Conservation (phyloP, 2,888 invertebrate genomes). For the Amitus sp. region DNA sequence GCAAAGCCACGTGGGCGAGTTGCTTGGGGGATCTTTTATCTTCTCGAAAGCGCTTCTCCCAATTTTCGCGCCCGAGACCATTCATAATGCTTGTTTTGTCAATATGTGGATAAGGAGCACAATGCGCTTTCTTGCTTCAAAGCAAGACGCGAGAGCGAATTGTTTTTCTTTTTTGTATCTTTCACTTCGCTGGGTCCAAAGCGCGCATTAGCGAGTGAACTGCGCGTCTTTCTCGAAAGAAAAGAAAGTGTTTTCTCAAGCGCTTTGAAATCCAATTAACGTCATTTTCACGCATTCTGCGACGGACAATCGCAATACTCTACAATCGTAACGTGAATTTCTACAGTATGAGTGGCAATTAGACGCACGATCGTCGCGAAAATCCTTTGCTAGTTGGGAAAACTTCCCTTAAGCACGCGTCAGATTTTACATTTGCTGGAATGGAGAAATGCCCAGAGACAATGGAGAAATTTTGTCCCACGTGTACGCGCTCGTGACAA, state of each 20-base stretch:
- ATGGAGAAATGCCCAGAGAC: not conserved
- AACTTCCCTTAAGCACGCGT: too few relatives aligned
- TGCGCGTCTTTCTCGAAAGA: not conserved
- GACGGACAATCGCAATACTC: too few relatives aligned
- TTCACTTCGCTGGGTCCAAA: not conserved
- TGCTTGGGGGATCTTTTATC: not conserved
- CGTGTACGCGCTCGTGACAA: constrained; percentile 1
- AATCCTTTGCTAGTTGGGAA: too few relatives aligned
- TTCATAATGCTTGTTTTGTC: constrained; percentile 1
- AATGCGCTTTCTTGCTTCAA: not conserved
- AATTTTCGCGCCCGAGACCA: constrained; percentile 1
- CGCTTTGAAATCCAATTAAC: not conserved
- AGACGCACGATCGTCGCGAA: too few relatives aligned
- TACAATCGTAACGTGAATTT: too few relatives aligned
- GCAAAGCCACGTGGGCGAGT: not conserved
- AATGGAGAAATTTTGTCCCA: constrained; percentile 2
- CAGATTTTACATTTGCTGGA: not conserved
- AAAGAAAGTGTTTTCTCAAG: not conserved
- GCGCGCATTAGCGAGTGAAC: not conserved
- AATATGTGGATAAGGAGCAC: not conserved
- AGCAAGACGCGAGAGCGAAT: not conserved
- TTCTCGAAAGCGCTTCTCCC: not conserved
- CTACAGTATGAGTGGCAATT: too few relatives aligned
- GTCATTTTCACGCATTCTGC: not conserved
- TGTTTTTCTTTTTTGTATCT: too few relatives aligned